phyloP scores from a whole-genome alignment of 2,888 invertebrate species.

The Lithophane ornitopus region DNA sequence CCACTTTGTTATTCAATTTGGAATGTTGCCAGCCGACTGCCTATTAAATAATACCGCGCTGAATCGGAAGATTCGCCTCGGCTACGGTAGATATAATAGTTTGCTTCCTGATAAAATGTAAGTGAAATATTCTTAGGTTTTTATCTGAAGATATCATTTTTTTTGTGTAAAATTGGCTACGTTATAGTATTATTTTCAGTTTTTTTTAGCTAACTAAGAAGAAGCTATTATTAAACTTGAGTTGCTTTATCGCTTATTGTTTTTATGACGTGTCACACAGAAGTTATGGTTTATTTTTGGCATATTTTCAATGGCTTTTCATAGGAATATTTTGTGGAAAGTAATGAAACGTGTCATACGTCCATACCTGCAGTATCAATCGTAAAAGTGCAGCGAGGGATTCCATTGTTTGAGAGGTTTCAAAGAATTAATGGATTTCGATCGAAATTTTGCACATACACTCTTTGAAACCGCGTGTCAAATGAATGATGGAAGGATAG shows the following conservation, averaged over 20 bases:
- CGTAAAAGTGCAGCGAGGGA: constrained; percentile 19
- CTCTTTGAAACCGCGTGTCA: constrained; percentile 14
- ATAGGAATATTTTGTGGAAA: not conserved
- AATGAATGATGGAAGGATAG: constrained; percentile 11
- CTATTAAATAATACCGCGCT: constrained; percentile 77
- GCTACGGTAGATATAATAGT: constrained; percentile 47
- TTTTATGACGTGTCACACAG: not conserved
- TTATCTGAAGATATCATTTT: not conserved
- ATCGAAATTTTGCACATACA: constrained; percentile 5
- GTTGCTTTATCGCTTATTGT: not conserved
- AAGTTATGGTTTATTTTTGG: not conserved
- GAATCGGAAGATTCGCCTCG: constrained; percentile 60
- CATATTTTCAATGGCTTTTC: not conserved
- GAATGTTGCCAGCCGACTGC: constrained; percentile 77
- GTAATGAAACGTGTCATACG: constrained; percentile 18
- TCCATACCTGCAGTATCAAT: constrained; percentile 22
- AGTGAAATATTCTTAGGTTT: constrained; percentile 34
- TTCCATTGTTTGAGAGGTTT: constrained; percentile 11
- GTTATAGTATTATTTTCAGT: not conserved
- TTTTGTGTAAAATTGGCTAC: not conserved
- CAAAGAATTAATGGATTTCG: constrained; percentile 29
- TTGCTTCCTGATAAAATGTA: constrained; percentile 42
- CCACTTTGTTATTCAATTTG: constrained; percentile 86
- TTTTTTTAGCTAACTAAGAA: no score
- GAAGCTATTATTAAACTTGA: no score